Evolutionary conservation across 2,888 invertebrate genomes (phyloP).

Genomic region (Harpagoxenus sublaevis): DNA sequence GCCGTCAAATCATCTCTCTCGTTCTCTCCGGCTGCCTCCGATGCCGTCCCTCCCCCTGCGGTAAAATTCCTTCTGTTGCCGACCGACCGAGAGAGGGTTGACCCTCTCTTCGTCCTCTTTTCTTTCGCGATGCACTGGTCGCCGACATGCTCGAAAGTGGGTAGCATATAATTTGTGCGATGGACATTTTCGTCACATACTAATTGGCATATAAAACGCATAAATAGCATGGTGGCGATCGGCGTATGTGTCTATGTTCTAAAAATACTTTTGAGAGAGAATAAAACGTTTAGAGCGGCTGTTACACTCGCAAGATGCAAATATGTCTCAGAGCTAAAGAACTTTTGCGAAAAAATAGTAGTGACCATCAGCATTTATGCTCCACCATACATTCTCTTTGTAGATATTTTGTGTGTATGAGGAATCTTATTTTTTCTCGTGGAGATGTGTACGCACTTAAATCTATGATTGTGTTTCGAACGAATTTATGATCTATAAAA

Average conservation of each 20-base stretch:
- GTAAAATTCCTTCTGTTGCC: conserved; percentile 1
- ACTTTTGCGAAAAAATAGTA: conserved; percentile 3
- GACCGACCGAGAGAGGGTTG: conserved; percentile 7
- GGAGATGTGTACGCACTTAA: neutral
- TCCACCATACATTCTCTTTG: neutral
- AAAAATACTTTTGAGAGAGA: neutral
- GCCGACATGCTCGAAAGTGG: conserved; percentile 45
- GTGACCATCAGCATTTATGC: neutral
- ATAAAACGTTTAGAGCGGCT: neutral
- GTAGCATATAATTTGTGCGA: conserved; percentile 73
- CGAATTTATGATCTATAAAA: conserved; percentile 64
- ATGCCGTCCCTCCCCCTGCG: conserved; percentile 19
- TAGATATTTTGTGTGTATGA: neutral
- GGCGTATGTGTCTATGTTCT: neutral
- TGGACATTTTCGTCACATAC: conserved; percentile 73
- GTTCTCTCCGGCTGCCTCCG: conserved; percentile 45
- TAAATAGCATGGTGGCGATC: conserved; percentile 67
- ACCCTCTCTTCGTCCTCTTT: conserved; percentile 40
- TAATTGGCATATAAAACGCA: conserved; percentile 69
- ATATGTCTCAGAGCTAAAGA: neutral
- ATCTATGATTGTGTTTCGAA: conserved; percentile 46
- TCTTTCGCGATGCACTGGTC: conserved; percentile 40
- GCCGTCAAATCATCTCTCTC: conserved; percentile 75
- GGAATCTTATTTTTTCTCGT: neutral
- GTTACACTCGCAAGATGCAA: neutral